Base-by-base conservation (phyloP, 2,113 vertebrate species). In the Ophthalmolycus amberensis region DNA sequence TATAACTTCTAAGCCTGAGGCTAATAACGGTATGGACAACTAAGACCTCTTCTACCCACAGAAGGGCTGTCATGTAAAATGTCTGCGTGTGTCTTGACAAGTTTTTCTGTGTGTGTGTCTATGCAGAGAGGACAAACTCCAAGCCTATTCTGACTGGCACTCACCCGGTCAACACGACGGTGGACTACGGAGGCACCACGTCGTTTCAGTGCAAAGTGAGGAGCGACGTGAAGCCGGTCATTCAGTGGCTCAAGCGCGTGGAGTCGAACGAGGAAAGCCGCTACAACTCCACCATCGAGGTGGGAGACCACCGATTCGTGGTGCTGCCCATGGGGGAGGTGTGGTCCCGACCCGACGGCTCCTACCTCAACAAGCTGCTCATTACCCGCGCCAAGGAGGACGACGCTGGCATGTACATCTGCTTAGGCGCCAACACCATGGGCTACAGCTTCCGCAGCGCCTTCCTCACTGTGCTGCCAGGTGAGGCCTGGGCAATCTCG, bases 331-430 rank as follows among this genome's bases (percentile, higher is more conserved):
- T 97, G 0, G 98, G 98, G 0, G 98, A 99, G 34, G 98, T 99
- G 90, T 99, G 97, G 98, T 99, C 98, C 0, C 95, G 98, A 34
- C 98, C 98, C 0, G 98, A 99, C 0, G 98, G 98, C 59, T 99
- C 98, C 88, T 99, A 99, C 94, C 96, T 99, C 93, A 99, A 99
- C 95, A 99, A 99, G 93, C 96, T 99, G 90, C 97, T 99, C 93
- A 99, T 99, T 63, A 95, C 97, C 0, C 95, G 97, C 0, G 98
- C 98, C 85, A 99, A 97, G 82, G 97, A 97, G 91, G 98, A 98
- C 16, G 97, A 99, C 0, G 96, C 97, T 0, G 98, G 98, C 93
- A 99, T 99, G 98, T 99, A 99, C 93, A 98, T 99, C 84, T 99
- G 98, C 93, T 95, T 99, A 0, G 98, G 98, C 0, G 98, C 98